phyloP scores from a whole-genome alignment of 2,113 vertebrate species.

The Corythornis vintsioides region DNA sequence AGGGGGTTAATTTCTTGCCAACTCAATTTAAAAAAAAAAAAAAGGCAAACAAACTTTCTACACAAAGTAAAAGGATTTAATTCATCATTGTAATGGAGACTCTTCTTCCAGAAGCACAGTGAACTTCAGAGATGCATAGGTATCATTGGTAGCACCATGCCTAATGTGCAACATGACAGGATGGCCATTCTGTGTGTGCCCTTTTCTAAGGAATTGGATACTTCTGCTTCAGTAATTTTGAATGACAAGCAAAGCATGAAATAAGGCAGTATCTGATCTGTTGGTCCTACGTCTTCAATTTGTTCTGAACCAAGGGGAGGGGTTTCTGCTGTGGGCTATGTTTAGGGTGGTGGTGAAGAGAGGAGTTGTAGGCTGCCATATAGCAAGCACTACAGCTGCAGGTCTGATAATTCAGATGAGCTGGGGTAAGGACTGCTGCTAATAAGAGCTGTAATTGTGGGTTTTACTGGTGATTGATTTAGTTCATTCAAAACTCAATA shows the following conservation, averaged over 20 bases:
- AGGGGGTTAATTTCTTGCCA: neutral
- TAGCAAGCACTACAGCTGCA: neutral
- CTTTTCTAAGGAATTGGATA: neutral
- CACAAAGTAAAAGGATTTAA: neutral
- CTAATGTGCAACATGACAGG: neutral
- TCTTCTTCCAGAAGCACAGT: neutral
- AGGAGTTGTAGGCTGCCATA: neutral
- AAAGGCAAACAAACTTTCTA: neutral
- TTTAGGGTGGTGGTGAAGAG: fast-evolving
- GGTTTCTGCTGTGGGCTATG: neutral
- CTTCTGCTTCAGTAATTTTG: neutral
- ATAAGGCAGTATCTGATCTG: neutral
- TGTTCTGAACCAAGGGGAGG: fast-evolving
- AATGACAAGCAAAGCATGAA: neutral
- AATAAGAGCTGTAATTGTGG: neutral
- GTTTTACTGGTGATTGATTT: neutral
- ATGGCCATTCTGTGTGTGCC: fast-evolving
- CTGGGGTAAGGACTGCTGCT: neutral
- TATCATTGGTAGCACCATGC: neutral
- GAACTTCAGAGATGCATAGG: neutral
- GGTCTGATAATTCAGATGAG: neutral
- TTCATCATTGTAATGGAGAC: neutral
- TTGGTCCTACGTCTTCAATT: neutral
- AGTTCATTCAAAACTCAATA: neutral
- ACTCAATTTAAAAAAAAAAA: neutral